These are phyloP conservation scores for Philypnodon macrostomus DNA, from an alignment of 2,797 vertebrate species.

Conservation along the genomic window DNA sequence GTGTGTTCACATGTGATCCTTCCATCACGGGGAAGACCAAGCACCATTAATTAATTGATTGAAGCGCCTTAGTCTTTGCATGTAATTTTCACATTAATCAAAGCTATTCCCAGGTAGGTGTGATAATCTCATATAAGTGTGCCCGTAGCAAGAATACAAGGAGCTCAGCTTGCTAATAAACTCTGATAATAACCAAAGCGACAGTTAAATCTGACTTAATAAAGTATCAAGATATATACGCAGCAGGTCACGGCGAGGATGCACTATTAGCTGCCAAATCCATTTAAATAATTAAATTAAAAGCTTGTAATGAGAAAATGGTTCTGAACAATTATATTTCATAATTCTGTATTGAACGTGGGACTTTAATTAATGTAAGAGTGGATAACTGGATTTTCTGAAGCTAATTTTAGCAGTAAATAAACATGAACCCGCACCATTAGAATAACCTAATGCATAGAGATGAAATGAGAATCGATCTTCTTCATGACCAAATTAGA, in stretches of 20 bases:
- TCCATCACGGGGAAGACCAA: constrained; percentile 22
- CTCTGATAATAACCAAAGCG: constrained; percentile 4
- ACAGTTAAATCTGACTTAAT: constrained; percentile 20
- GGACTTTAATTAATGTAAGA: constrained; percentile 6
- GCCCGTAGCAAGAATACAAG: constrained; percentile 20
- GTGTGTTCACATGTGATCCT: constrained; percentile 42
- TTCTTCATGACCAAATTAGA: not conserved
- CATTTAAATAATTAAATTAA: constrained; percentile 9
- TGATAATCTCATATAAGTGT: constrained; percentile 44
- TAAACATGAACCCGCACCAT: not conserved
- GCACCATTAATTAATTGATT: constrained; percentile 54
- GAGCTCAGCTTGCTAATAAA: constrained; percentile 24
- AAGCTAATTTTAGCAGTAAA: constrained; percentile 3
- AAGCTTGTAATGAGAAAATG: constrained; percentile 8
- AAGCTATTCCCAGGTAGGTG: constrained; percentile 58
- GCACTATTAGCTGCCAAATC: not conserved
- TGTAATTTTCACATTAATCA: constrained; percentile 62
- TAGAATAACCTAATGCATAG: not conserved
- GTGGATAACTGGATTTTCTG: constrained; percentile 1
- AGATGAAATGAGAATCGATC: not conserved
- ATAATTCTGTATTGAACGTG: constrained; percentile 1
- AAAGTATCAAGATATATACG: constrained; percentile 3
- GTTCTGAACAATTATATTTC: constrained; percentile 3
- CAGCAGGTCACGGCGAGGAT: not conserved
- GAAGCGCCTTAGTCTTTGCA: constrained; percentile 33